These are phyloP conservation scores for Oxyura jamaicensis DNA, from an alignment of 2,113 vertebrate genomes.

Conservation along the genomic window DNA sequence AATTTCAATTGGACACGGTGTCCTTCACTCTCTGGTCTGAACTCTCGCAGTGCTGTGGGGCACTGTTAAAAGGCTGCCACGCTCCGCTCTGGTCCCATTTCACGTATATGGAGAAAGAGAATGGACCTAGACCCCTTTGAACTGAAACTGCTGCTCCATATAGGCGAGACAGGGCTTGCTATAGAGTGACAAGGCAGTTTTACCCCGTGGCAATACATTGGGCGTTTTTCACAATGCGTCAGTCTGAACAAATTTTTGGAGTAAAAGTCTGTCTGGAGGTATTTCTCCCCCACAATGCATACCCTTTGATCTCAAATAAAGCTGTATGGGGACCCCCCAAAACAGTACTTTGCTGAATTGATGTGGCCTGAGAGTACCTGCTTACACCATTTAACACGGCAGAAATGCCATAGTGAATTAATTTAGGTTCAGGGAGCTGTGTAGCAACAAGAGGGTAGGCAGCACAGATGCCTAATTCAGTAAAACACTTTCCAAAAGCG, in stretches of 20 bases:
- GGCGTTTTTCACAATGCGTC: conserved; percentile 13
- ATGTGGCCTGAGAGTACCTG: conserved; percentile 54
- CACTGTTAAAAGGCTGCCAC: conserved; percentile 67
- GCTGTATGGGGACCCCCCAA: conserved; percentile 18
- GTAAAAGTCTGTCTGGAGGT: conserved; percentile 33
- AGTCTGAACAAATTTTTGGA: conserved; percentile 41
- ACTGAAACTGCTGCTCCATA: conserved; percentile 57
- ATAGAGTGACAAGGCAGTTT: conserved; percentile 44
- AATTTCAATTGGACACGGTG: conserved; percentile 72
- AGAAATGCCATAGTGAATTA: conserved; percentile 45
- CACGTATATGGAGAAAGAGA: conserved; percentile 66
- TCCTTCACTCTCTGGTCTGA: conserved; percentile 62
- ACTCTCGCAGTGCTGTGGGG: conserved; percentile 61
- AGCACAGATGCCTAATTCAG: conserved; percentile 11
- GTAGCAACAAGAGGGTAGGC: background rate
- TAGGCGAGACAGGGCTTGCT: conserved; percentile 24
- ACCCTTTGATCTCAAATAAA: conserved; percentile 52
- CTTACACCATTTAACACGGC: conserved; percentile 32
- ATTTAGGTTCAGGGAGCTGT: conserved; percentile 34
- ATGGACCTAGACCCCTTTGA: conserved; percentile 61
- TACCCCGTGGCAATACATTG: conserved; percentile 25
- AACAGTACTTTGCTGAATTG: conserved; percentile 50
- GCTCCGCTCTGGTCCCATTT: conserved; percentile 68
- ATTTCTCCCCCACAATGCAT: conserved; percentile 38
- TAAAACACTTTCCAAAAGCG: background rate